Evolutionary conservation across 2,797 vertebrate genomes (phyloP), one percentile per base, ranked within the genome.

Genomic region (Lerista edwardsae): DNA sequence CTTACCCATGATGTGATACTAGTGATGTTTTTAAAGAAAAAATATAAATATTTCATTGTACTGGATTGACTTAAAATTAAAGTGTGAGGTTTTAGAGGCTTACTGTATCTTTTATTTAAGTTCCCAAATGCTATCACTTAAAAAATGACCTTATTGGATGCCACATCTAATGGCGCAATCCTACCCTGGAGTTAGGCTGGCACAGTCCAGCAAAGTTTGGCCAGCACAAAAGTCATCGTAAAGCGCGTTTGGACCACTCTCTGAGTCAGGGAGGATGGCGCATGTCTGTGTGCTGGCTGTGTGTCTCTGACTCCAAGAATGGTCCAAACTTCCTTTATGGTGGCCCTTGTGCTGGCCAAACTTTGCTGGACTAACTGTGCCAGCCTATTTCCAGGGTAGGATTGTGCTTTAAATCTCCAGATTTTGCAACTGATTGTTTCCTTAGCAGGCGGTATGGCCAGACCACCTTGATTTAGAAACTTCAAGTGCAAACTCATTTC

Each of bases 361-460:
- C n/a, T n/a, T n/a, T n/a, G n/a, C n/a, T n/a, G n/a, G n/a, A n/a
- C n/a, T n/a, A n/a, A n/a, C n/a, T n/a, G n/a, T n/a, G n/a, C n/a
- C n/a, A n/a, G n/a, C n/a, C n/a, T n/a, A n/a, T n/a, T n/a, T n/a
- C n/a, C n/a, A n/a, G n/a, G n/a, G n/a, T n/a, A n/a, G n/a, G n/a
- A n/a, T n/a, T n/a, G n/a, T n/a, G n/a, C n/a, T n/a, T n/a, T 76
- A 11, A 73, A 55, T 41, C 17, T 47, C 4, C 84, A 12, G 3
- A 77, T 83, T 82, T 73, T 34, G 82, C n/a, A 57, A 34, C 59
- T 67, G 62, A 36, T 81, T 79, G 6, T 74, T 86, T 73, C n/a
- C 55, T 31, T 61, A 61, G 25, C 11, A 73, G 25, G 5, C n/a
- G n/a, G n/a, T n/a, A n/a, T 75, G 36, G 51, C 39, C 27, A n/a